Conservation (phyloP, 2,888 invertebrate genomes). For the Amiota mariae region DNA sequence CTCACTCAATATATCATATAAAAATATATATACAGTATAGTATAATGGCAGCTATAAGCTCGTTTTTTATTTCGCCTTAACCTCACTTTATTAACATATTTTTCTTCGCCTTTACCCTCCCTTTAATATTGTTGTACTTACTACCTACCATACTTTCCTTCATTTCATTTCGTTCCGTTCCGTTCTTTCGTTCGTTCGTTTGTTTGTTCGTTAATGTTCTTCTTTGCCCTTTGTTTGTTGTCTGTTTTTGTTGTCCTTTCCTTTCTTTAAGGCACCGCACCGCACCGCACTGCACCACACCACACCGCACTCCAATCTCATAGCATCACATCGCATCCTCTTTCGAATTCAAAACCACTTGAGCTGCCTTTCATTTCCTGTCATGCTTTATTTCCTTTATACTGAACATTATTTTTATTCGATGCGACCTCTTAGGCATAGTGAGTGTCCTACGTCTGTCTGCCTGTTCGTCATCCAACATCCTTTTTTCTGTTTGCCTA, state of each 20-base stretch:
- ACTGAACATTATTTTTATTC: slow-evolving; percentile 24
- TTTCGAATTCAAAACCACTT: slow-evolving; percentile 23
- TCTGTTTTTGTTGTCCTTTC: slow-evolving; percentile 30
- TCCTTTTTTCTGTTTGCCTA: background rate
- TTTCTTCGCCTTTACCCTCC: slow-evolving; percentile 1
- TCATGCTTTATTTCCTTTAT: slow-evolving; percentile 44
- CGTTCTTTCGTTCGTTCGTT: slow-evolving; percentile 34
- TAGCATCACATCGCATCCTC: no score
- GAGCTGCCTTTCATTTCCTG: slow-evolving; percentile 42
- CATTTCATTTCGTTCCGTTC: slow-evolving; percentile 39
- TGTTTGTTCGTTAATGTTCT: slow-evolving; percentile 15
- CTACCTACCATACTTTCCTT: slow-evolving; percentile 33
- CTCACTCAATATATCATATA: no score
- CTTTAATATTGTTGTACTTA: background rate
- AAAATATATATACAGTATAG: background rate
- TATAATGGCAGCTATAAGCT: slow-evolving; percentile 57
- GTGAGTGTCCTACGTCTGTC: no score
- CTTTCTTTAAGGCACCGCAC: background rate
- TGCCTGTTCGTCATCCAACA: no score
- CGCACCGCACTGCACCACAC: background rate
- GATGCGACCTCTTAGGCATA: background rate
- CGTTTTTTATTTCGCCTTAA: slow-evolving; percentile 45
- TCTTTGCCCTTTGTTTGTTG: slow-evolving; percentile 33
- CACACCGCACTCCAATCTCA: background rate
- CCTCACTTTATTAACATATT: slow-evolving; percentile 29